These are phyloP conservation scores for Cololabis saira DNA, from an alignment of 2,113 vertebrate genomes.

Conservation along the genomic window DNA sequence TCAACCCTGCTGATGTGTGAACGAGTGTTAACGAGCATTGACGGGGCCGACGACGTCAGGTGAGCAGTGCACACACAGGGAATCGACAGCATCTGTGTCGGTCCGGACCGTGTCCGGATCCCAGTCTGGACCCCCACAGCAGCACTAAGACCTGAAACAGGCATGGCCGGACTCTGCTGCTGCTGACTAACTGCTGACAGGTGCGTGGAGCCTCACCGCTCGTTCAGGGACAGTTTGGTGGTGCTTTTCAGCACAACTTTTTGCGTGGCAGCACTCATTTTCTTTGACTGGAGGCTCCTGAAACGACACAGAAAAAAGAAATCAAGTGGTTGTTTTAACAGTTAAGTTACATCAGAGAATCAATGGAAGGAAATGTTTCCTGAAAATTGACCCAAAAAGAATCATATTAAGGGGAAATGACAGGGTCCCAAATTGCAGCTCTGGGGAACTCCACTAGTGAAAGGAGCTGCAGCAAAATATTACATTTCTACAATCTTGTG, in stretches of 20 bases:
- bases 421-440: no score
- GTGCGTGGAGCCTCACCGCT: slow-evolving; percentile 95
- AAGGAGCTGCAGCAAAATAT: neutral
- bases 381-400: no score
- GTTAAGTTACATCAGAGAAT: neutral
- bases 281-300: slow-evolving; percentile 52
- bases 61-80: slow-evolving; percentile 72
- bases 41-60: slow-evolving; percentile 24
- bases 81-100: slow-evolving; percentile 59
- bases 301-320: neutral
- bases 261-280: slow-evolving; percentile 95
- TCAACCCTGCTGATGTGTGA: neutral
- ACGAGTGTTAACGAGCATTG: neutral
- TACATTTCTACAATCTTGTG: neutral
- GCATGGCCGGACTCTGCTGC: slow-evolving; percentile 68
- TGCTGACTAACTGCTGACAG: slow-evolving; percentile 76
- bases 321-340: neutral
- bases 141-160: slow-evolving; percentile 66
- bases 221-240: slow-evolving; percentile 99
- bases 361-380: no score
- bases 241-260: slow-evolving; percentile 99
- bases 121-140: slow-evolving; percentile 64
- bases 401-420: no score
- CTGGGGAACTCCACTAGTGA: no score
- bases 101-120: no score